Percentiles rank a stretch among this genome's conserved stretches.
These are phyloP conservation scores for Magallana gigas DNA, from an alignment of 1,140 invertebrate genomes.

Conservation along the genomic window DNA sequence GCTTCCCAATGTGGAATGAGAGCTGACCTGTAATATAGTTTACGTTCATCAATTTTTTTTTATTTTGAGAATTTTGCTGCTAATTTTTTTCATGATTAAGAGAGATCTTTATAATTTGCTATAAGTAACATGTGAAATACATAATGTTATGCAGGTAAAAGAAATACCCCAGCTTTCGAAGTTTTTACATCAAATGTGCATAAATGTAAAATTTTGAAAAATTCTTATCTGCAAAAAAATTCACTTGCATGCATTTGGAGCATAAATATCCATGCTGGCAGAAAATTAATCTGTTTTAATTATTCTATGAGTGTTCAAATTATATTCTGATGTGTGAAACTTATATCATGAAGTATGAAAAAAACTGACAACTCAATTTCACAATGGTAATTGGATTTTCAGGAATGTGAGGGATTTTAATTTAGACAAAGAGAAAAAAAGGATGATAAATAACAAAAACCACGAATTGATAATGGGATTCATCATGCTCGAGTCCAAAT, in stretches of 20 bases:
- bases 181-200: too few species aligned
- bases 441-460: background rate
- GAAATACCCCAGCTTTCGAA: too few species aligned
- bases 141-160: too few species aligned
- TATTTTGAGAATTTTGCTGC: too few species aligned
- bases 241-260: background rate
- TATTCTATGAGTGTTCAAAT: background rate
- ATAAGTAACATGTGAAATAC: too few species aligned
- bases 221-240: background rate
- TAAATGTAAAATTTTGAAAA: too few species aligned
- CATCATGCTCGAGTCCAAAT: background rate
- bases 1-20: constrained; percentile 17
- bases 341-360: background rate
- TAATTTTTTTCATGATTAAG: too few species aligned
- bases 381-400: constrained; percentile 9
- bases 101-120: too few species aligned
- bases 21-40: background rate
- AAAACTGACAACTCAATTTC: constrained; percentile 28
- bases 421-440: constrained; percentile 2
- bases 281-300: background rate
- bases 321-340: background rate
- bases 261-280: constrained; percentile 11
- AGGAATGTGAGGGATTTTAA: background rate
- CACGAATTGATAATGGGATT: background rate
- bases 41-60: too few species aligned